These are phyloP conservation scores for Sinocyclocheilus maitianheensis DNA, from an alignment of 2,113 vertebrate species.

Conservation along the genomic window DNA sequence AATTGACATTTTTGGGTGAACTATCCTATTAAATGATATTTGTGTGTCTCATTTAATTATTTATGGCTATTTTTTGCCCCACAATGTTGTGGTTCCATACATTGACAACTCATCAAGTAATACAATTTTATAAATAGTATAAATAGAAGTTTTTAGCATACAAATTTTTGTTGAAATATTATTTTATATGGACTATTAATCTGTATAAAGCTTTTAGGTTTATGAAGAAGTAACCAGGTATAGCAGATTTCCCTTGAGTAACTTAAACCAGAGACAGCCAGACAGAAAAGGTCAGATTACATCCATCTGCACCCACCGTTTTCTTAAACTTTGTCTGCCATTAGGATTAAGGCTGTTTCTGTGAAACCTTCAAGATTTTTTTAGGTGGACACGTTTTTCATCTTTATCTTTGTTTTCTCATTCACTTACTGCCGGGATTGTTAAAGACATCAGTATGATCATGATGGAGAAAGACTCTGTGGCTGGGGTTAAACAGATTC, in stretches of 20 bases:
- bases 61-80: not conserved
- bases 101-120: too few species aligned
- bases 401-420: conserved; percentile 40
- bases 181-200: not conserved
- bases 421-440: conserved; percentile 50
- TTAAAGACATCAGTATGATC: conserved; percentile 54
- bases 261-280: not conserved
- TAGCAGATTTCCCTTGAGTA: not conserved
- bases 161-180: not conserved
- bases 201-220: not conserved
- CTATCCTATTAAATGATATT: not conserved
- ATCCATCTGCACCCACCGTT: conserved; percentile 53
- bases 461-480: conserved; percentile 36
- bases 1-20: too few species aligned
- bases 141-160: too few species aligned
- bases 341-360: conserved; percentile 52
- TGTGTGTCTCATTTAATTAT: not conserved
- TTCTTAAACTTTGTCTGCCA: conserved; percentile 60
- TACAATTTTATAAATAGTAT: too few species aligned
- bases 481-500: conserved; percentile 14
- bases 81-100: not conserved
- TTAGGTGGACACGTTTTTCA: conserved; percentile 43
- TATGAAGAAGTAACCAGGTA: not conserved
- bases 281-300: conserved; percentile 40
- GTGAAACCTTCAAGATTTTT: conserved; percentile 40